Evolutionary conservation across 2,888 invertebrate genomes (phyloP).

Genomic region (Andrena bucephala): DNA sequence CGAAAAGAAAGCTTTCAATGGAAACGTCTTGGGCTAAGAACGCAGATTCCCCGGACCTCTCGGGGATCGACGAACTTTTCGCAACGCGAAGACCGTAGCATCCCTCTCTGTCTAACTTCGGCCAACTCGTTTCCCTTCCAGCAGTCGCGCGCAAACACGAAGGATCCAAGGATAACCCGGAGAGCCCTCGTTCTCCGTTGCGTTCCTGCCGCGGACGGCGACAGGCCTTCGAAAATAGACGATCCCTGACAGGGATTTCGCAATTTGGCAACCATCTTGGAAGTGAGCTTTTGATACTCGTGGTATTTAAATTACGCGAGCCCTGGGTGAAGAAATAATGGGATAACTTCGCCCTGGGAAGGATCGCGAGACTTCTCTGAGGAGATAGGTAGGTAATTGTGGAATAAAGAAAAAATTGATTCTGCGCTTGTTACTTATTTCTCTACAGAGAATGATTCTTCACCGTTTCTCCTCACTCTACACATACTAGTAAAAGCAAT

Average conservation of each 20-base stretch:
- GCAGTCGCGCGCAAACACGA: constrained; percentile 58
- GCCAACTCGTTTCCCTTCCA: constrained; percentile 66
- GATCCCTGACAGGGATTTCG: constrained; percentile 7
- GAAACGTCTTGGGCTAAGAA: constrained; percentile 71
- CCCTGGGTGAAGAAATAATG: not conserved
- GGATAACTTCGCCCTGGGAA: not conserved
- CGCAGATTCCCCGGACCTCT: constrained; percentile 68
- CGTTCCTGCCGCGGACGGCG: not conserved
- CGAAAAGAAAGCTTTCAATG: constrained; percentile 79
- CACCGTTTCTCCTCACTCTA: not conserved
- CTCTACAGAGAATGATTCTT: not conserved
- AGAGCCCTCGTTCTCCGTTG: not conserved
- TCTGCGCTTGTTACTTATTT: not conserved
- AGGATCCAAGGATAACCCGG: constrained; percentile 18
- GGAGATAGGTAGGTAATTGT: no score
- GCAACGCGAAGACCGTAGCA: constrained; percentile 49
- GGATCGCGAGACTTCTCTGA: no score
- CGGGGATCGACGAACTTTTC: constrained; percentile 69
- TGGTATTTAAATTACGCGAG: not conserved
- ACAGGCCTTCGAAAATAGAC: constrained; percentile 11
- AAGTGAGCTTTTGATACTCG: not conserved
- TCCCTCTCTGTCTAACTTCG: constrained; percentile 44
- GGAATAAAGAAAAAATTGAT: not conserved
- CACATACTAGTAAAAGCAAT: not conserved
- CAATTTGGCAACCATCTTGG: not conserved